Evolutionary conservation across 1,140 invertebrate species (phyloP).

Genomic region (Diachasmimorpha longicaudata): DNA sequence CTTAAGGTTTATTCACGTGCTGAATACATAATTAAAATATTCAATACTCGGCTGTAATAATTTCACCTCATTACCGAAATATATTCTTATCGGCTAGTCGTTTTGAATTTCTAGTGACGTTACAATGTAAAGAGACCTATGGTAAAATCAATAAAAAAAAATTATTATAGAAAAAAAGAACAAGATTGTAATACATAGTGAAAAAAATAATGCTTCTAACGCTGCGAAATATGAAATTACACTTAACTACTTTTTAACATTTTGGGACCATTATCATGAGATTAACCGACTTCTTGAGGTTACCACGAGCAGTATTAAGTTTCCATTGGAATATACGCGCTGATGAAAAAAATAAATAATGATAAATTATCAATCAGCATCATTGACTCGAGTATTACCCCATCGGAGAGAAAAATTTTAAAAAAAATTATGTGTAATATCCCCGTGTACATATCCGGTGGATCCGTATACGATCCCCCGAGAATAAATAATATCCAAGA

Average conservation of each 20-base stretch:
- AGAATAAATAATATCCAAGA: not conserved
- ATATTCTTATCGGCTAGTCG: not conserved
- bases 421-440: slow-evolving; percentile 14
- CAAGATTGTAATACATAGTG: slow-evolving; percentile 1
- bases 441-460: slow-evolving; percentile 31
- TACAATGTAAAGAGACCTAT: not conserved
- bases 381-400: not conserved
- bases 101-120: not conserved
- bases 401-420: not conserved
- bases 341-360: not conserved
- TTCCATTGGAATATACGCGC: slow-evolving; percentile 29
- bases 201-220: slow-evolving; percentile 28
- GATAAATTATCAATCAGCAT: not conserved
- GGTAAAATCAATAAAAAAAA: slow-evolving; percentile 17
- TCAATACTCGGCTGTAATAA: not conserved
- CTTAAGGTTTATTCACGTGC: too few relatives aligned
- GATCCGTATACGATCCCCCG: not conserved
- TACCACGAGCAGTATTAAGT: slow-evolving; percentile 44
- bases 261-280: slow-evolving; percentile 47
- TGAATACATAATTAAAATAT: not conserved
- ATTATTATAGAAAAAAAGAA: slow-evolving; percentile 16
- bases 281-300: slow-evolving; percentile 37
- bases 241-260: slow-evolving; percentile 41
- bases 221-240: slow-evolving; percentile 24
- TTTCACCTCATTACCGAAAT: not conserved